These are phyloP conservation scores for Grus americana DNA, from an alignment of 2,113 vertebrate species.

Conservation along the genomic window DNA sequence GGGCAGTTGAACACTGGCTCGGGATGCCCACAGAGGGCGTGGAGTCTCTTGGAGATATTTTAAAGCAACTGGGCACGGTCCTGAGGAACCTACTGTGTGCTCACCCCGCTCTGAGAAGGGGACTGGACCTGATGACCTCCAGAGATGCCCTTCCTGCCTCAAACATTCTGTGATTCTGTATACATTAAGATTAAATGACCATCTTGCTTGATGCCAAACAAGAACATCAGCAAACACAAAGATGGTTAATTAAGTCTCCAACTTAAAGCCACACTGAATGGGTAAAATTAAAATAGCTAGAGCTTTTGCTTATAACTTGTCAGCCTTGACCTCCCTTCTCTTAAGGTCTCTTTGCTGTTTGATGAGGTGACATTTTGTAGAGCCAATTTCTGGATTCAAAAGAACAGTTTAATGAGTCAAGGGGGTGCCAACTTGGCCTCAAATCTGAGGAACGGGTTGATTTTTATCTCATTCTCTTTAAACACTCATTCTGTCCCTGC, in stretches of 20 bases:
- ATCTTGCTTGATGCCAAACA: background rate
- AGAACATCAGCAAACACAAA: background rate
- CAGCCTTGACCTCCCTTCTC: background rate
- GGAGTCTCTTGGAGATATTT: background rate
- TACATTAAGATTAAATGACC: background rate
- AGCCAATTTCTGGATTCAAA: constrained; percentile 55
- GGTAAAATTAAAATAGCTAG: background rate
- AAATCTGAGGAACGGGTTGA: background rate
- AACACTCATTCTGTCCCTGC: background rate
- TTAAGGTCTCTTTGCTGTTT: background rate
- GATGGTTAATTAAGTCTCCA: background rate
- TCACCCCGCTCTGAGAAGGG: background rate
- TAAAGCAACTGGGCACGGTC: background rate
- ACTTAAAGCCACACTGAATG: background rate
- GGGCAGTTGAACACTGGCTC: background rate
- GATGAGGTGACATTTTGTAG: constrained; percentile 3
- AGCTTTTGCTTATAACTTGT: background rate
- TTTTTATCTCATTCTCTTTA: constrained; percentile 35
- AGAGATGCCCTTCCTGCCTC: background rate
- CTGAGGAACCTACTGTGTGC: background rate
- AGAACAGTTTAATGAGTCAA: constrained; percentile 41
- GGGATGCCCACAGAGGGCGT: background rate
- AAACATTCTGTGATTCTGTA: background rate
- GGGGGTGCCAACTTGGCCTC: constrained; percentile 6
- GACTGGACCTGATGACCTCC: background rate